Conservation (phyloP, 2,888 invertebrate species). For the Branchipolynoe longqiensis region DNA sequence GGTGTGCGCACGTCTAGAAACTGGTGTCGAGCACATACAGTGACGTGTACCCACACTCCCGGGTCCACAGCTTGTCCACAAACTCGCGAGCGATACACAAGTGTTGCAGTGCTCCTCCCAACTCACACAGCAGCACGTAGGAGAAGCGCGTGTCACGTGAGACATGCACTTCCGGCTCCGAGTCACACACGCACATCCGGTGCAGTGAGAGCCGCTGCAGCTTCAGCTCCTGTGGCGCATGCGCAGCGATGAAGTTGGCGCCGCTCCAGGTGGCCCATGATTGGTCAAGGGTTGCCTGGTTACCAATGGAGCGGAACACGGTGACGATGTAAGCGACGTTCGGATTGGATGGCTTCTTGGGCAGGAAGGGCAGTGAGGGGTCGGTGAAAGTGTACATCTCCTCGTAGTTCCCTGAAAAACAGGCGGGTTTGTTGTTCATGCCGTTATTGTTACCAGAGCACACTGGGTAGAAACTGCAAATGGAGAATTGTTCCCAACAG, state of each 20-base stretch:
- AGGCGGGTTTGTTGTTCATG: background rate
- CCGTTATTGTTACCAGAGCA: no score
- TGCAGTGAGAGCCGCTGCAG: constrained; percentile 76
- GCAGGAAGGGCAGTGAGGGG: constrained; percentile 70
- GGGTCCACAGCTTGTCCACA: constrained; percentile 72
- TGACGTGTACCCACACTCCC: constrained; percentile 75
- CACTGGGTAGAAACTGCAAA: no score
- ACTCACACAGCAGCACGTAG: constrained; percentile 74
- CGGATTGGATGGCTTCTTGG: constrained; percentile 74
- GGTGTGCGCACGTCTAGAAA: no score
- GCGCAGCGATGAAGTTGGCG: constrained; percentile 75
- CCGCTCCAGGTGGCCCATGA: constrained; percentile 78
- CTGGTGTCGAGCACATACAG: constrained; percentile 70
- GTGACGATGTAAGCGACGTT: constrained; percentile 75
- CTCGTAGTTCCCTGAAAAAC: constrained; percentile 61
- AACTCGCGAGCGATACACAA: constrained; percentile 72
- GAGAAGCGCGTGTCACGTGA: constrained; percentile 65
- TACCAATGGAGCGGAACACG: constrained; percentile 73
- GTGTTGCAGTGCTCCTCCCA: constrained; percentile 74
- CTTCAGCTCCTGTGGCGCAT: constrained; percentile 73
- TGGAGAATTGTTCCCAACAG: no score
- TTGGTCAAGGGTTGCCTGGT: constrained; percentile 71
- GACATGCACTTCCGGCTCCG: background rate
- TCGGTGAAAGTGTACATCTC: constrained; percentile 67
- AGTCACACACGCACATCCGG: constrained; percentile 64